phyloP scores from a whole-genome alignment of 2,797 vertebrate genomes.

The Nothura maculosa region DNA sequence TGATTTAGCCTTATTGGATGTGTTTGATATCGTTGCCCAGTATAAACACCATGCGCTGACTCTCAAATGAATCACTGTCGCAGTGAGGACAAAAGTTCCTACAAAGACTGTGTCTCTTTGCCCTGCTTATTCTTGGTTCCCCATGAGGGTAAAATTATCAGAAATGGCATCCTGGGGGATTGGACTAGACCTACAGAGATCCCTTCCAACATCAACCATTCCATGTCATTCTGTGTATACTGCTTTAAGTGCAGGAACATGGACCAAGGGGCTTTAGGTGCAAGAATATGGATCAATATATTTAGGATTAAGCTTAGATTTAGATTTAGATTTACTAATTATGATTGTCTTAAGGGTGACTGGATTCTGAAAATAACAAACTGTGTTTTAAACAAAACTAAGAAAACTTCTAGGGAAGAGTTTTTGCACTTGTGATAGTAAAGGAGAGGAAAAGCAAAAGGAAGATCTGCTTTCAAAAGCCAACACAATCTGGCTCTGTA shows the following conservation, averaged over 20 bases:
- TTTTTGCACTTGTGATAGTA: not conserved
- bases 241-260: not conserved
- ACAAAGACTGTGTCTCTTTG: not conserved
- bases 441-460: not conserved
- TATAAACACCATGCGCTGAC: not conserved
- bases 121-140: not conserved
- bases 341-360: not conserved
- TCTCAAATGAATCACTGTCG: not conserved
- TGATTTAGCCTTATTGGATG: not conserved
- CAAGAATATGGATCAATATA: not conserved
- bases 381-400: not conserved
- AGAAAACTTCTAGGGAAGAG: not conserved
- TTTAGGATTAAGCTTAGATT: not conserved
- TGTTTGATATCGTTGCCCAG: not conserved
- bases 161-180: not conserved
- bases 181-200: too few relatives aligned
- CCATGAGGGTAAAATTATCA: not conserved
- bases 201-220: too few relatives aligned
- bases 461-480: not conserved
- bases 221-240: too few relatives aligned
- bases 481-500: not conserved
- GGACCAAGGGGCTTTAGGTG: not conserved
- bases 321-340: not conserved
- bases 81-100: not conserved
- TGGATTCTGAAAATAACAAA: not conserved